Conservation (phyloP, 2,113 vertebrate genomes). For the Suricata suricatta region DNA sequence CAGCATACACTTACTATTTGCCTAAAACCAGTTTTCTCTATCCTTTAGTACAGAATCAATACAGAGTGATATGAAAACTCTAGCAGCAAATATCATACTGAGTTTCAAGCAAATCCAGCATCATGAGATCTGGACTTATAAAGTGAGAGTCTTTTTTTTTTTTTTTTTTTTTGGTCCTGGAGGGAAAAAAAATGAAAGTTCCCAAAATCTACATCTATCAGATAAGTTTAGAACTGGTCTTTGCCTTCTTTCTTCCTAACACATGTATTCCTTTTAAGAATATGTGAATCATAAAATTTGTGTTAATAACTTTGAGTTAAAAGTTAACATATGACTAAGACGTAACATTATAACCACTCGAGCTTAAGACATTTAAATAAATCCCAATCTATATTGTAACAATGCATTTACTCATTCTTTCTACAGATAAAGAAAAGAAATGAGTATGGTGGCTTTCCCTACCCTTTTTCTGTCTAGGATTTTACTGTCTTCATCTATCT, state of each 20-base stretch:
- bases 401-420: neutral
- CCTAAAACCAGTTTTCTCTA: conserved; percentile 17
- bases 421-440: neutral
- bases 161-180: neutral
- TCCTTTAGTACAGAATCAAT: conserved; percentile 43
- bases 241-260: neutral
- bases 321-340: conserved; percentile 21
- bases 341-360: neutral
- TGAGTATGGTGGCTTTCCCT: neutral
- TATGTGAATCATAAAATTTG: neutral
- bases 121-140: conserved; percentile 1
- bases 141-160: neutral
- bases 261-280: neutral
- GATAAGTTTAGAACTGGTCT: conserved; percentile 1
- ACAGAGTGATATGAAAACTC: conserved; percentile 24
- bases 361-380: conserved; percentile 12
- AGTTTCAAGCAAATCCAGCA: neutral
- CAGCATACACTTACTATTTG: neutral
- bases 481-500: neutral
- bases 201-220: neutral
- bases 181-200: neutral
- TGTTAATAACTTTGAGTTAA: conserved; percentile 17
- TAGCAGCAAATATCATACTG: conserved; percentile 27
- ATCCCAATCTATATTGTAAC: neutral
- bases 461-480: neutral